phyloP scores from a whole-genome alignment of 1,140 invertebrate species.

The Babylonia areolata region DNA sequence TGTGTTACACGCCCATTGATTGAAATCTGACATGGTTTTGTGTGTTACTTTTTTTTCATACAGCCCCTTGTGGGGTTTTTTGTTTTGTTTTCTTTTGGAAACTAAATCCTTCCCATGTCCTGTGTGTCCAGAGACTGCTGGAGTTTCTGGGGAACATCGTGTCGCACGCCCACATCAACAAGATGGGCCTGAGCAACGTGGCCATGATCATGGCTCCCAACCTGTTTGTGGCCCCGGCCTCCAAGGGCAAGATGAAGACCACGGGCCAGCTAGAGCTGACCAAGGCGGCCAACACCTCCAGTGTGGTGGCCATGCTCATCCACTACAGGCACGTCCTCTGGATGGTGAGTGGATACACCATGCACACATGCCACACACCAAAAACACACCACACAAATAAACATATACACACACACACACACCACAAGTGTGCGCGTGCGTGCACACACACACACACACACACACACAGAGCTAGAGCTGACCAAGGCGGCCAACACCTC shows the following conservation, averaged over 20 bases:
- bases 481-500: conserved; percentile 89
- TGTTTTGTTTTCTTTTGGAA: too few relatives aligned
- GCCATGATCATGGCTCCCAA: conserved; percentile 95
- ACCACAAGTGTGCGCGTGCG: too few relatives aligned
- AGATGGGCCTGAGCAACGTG: conserved; percentile 93
- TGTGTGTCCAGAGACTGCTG: conserved; percentile 81
- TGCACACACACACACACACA: background rate
- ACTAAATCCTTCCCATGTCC: conserved; percentile 6
- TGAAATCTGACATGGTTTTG: too few relatives aligned
- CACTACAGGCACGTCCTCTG: conserved; percentile 85
- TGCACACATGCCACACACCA: too few relatives aligned
- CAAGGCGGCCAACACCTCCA: conserved; percentile 88
- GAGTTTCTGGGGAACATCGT: conserved; percentile 86
- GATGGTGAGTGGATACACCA: conserved; percentile 82
- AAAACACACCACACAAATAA: too few relatives aligned
- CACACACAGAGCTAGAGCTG: conserved; percentile 78
- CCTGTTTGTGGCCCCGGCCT: conserved; percentile 84
- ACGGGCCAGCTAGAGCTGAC: conserved; percentile 81
- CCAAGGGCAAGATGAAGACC: conserved; percentile 56
- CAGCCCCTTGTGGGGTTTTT: too few relatives aligned
- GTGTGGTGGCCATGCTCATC: conserved; percentile 87
- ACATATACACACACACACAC: too few relatives aligned
- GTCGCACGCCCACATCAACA: conserved; percentile 84
- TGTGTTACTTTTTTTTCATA: too few relatives aligned
- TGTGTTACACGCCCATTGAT: conserved; percentile 82